Percentiles rank a stretch among this genome's conserved stretches.
Conservation (phyloP, 2,113 vertebrate species). For the Centropus unirufus region DNA sequence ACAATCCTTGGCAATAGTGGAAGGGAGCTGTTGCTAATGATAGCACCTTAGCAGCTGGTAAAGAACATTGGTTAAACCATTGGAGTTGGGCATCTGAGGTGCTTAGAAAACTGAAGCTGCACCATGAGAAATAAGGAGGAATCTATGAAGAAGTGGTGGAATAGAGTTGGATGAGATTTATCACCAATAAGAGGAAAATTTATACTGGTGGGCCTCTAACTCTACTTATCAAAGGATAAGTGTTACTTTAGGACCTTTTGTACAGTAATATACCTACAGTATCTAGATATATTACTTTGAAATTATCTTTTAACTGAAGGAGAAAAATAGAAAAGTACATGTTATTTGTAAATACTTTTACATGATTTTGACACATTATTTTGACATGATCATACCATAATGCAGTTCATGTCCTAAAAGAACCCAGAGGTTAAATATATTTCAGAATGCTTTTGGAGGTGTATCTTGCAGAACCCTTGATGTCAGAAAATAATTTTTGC, state of each 20-base stretch:
- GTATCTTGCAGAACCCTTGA: background rate
- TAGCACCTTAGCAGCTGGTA: background rate
- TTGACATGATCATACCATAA: background rate
- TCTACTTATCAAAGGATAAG: background rate
- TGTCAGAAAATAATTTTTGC: background rate
- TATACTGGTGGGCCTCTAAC: background rate
- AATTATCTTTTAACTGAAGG: background rate
- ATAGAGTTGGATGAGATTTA: background rate
- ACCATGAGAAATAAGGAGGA: background rate
- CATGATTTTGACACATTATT: background rate
- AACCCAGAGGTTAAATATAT: background rate
- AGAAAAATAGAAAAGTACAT: conserved; percentile 31
- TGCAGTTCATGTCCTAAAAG: background rate
- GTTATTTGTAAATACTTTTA: background rate
- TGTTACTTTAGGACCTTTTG: background rate
- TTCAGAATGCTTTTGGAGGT: background rate
- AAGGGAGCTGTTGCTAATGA: background rate
- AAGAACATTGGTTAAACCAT: background rate
- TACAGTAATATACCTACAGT: background rate
- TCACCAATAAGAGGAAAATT: background rate
- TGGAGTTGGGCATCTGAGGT: background rate
- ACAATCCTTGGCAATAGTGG: background rate
- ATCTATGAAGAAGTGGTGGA: background rate
- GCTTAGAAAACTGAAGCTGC: background rate
- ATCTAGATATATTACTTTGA: conserved; percentile 12